Conservation (phyloP, 2,888 invertebrate species). For the Heliconius sara region DNA sequence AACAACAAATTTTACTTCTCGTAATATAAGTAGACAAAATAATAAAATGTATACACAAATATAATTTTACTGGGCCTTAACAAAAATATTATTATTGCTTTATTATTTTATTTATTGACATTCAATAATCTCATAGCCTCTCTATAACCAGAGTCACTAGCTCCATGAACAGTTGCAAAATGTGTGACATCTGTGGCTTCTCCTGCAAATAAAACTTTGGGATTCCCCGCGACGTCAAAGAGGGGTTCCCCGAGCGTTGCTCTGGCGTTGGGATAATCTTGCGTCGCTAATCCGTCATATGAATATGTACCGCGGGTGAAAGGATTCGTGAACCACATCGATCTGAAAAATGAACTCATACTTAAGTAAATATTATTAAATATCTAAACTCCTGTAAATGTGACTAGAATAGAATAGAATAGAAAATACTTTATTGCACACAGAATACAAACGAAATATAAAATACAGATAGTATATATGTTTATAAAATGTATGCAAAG, state of each 20-base stretch:
- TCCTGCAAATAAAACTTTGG: conserved; percentile 85
- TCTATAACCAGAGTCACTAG: conserved; percentile 86
- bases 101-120: too few species aligned
- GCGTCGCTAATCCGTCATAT: conserved; percentile 81
- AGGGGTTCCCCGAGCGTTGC: conserved; percentile 85
- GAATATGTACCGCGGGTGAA: conserved; percentile 89
- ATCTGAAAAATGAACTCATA: conserved; percentile 70
- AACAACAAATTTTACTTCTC: too few species aligned
- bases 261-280: conserved; percentile 76
- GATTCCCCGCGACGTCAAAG: conserved; percentile 66
- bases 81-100: too few species aligned
- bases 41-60: too few species aligned
- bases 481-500: too few species aligned
- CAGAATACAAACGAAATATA: too few species aligned
- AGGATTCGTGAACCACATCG: conserved; percentile 88
- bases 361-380: not conserved
- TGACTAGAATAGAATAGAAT: too few species aligned
- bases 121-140: conserved; percentile 80
- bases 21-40: too few species aligned
- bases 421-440: too few species aligned
- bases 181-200: conserved; percentile 83
- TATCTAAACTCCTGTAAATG: not conserved
- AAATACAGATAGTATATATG: too few species aligned
- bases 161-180: conserved; percentile 90
- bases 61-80: too few species aligned